Evolutionary conservation across 2,888 invertebrate species (phyloP), one percentile per base, ranked within the genome.

Genomic region (Trichopoda pennipes): DNA sequence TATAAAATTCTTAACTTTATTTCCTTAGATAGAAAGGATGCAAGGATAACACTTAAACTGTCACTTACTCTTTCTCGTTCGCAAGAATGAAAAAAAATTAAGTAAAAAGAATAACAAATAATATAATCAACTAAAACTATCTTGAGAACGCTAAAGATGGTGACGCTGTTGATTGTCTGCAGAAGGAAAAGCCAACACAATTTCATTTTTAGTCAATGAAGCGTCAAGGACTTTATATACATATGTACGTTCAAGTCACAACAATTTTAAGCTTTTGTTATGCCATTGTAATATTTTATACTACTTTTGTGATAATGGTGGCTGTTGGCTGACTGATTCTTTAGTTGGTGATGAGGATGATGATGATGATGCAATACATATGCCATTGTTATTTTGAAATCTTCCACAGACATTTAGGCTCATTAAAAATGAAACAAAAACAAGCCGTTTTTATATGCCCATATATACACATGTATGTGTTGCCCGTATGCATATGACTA

Each of bases 181-280:
- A 28, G 66, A 78, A 42, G 68, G 63, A 69, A 64, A 80, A 74
- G 66, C 58, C 69, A 69, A 63, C 75, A 55, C 66, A 69, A n/a
- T 75, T 64, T 61, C 23, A 64, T 42, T 78, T 80, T 85, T 82
- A 85, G 85, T 86, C 86, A 85, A 86, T 86, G 86, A 83, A 86
- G 85, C 85, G 72, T 75, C 84, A 86, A 85, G 85, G 85, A 85
- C 85, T 84, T 84, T 84, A 56, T 60, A 75, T 63, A 81, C 78
- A 78, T 84, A 56, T 60, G 73, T 63, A 81, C 78, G 81, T 78
- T 73, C 16, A 44, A 19, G 51, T 42, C 42, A 42, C 53, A 73
- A 32, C 73, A 78, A 51, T 38, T 69, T 53, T 21, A 42, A 28
- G 60, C 23, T 53, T 70, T 64, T 69, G 49, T 69, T 58, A 51